Base-by-base conservation (phyloP, 2,113 vertebrate genomes). In the Pedionomus torquatus region DNA sequence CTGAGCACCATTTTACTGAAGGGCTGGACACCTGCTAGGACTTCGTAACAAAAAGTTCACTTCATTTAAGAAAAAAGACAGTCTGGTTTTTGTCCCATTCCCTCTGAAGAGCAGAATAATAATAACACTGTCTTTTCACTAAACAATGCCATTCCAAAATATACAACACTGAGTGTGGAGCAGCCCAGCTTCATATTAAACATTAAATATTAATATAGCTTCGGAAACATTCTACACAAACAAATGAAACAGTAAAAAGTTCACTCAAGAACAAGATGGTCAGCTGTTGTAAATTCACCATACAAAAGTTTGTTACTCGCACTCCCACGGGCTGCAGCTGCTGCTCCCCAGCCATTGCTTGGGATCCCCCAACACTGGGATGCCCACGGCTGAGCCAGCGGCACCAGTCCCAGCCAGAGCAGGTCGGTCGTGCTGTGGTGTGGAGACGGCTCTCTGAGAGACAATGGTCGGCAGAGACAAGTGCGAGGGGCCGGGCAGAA, bases 1-100 rank as follows among this genome's bases (percentile, higher is more conserved):
- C 89, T 92, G 94, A 98, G 97, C 97, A 98, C 97, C 97, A 96
- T 96, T 97, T 97, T 97, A 98, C 89, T 97, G 93, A 96, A 91
- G 90, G 92, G 96, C 86, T 93, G 97, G 95, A 89, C 90, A 68
- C 72, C 94, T 93, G 91, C 95, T 97, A 95, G 87, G 89, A 95
- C 75, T 96, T 95, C 21, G 61, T 95, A 97, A 95, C 92, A 95
- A 90, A 93, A 95, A 69, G 87, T 90, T 95, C 94, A 97, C 83
- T 96, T 97, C 81, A 94, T 90, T 76, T 78, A 89, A 89, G 90
- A 89, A 94, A 97, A 93, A 88, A 93, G 93, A 95, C 89, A 95
- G 85, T 54, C 81, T 85, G 65, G 0, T 83, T 95, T 95, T 92
- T 91, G 77, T 91, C 89, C 91, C 31, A 15, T 93, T 97, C 90